Evolutionary conservation across 92 coral and sea anemone species (phyloP).

Genomic region (Phymanthus crucifer): DNA sequence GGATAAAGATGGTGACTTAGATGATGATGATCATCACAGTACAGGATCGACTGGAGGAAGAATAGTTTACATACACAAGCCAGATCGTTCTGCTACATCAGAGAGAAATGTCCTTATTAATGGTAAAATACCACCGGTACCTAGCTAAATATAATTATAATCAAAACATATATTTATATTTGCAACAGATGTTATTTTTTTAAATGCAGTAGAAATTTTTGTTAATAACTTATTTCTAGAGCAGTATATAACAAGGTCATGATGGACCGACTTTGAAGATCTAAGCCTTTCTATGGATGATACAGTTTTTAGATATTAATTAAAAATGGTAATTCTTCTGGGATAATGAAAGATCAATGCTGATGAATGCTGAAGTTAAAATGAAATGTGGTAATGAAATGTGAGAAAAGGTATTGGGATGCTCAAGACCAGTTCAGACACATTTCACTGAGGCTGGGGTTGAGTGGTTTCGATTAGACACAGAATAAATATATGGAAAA

Average conservation of each 20-base stretch:
- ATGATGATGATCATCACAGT: conserved; percentile 56
- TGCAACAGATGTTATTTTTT: conserved; percentile 1
- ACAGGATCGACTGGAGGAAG: conserved; percentile 65
- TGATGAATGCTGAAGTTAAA: no score
- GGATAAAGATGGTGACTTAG: conserved; percentile 31
- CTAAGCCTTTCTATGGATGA: no score
- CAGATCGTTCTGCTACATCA: conserved; percentile 27
- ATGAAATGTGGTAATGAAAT: no score
- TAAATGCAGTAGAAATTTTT: not conserved
- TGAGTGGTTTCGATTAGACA: no score
- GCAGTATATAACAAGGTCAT: not conserved
- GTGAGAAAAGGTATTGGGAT: no score
- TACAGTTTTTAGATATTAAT: no score
- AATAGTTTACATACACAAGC: conserved; percentile 15
- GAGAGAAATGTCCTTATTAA: conserved; percentile 32
- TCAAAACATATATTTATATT: conserved; percentile 9
- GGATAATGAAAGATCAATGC: no score
- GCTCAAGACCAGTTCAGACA: no score
- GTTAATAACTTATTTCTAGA: conserved; percentile 4
- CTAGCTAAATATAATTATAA: not conserved
- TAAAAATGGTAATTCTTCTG: no score
- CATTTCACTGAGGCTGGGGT: no score
- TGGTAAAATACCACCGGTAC: conserved; percentile 36
- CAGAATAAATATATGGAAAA: no score
- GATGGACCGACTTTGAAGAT: not conserved